Percentiles rank a stretch among this genome's conserved stretches.
Conservation (phyloP, 1,140 invertebrate species). For the Oncopodura yosiiana region DNA sequence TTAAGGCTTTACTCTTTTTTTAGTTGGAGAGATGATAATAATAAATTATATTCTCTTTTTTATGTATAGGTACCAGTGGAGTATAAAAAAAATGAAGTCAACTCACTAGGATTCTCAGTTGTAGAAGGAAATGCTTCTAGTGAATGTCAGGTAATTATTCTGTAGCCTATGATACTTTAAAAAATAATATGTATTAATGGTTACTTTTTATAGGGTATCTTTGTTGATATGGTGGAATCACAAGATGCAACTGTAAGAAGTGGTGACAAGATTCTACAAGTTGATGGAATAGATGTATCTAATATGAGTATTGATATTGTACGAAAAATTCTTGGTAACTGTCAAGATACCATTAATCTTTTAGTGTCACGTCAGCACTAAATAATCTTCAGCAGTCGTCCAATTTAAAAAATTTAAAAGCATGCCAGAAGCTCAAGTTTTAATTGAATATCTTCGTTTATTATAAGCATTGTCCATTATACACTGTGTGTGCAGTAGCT, state of each 20-base stretch:
- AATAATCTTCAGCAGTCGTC: too few species aligned
- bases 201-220: constrained; percentile 45
- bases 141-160: neutral
- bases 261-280: constrained; percentile 52
- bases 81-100: constrained; percentile 38
- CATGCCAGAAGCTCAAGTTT: too few species aligned
- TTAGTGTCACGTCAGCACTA: constrained; percentile 27
- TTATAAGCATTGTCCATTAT: too few species aligned
- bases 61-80: constrained; percentile 43
- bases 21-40: constrained; percentile 6
- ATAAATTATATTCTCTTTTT: constrained; percentile 18
- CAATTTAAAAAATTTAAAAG: too few species aligned
- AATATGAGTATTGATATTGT: constrained; percentile 39
- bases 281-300: constrained; percentile 52
- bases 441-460: too few species aligned
- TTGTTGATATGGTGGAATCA: constrained; percentile 47
- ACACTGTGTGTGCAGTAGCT: too few species aligned
- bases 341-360: constrained; percentile 31
- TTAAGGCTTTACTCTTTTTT: constrained; percentile 11
- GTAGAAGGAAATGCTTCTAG: constrained; percentile 36
- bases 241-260: constrained; percentile 46
- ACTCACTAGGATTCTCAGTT: constrained; percentile 35
- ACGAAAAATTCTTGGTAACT: constrained; percentile 31
- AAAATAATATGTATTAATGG: neutral
- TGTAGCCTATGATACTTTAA: constrained; percentile 5